These are phyloP conservation scores for Microcaecilia unicolor DNA, from an alignment of 2,797 vertebrate genomes.

Conservation along the genomic window DNA sequence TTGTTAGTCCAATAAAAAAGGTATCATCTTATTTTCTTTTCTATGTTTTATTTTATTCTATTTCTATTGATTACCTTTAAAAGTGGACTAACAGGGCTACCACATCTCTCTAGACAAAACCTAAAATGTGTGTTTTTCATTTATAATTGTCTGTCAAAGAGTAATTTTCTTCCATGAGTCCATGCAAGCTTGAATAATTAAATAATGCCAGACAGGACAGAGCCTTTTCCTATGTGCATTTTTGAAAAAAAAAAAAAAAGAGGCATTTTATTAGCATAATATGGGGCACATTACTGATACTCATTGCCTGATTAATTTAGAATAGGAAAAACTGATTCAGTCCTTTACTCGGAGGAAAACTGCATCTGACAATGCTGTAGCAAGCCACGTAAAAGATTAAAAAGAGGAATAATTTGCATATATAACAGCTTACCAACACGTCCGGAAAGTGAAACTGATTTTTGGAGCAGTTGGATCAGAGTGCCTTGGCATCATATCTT, in stretches of 20 bases:
- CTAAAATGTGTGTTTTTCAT: neutral
- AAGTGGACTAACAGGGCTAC: too few relatives aligned
- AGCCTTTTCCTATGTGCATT: constrained; percentile 10
- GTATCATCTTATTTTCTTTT: too few relatives aligned
- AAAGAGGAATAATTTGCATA: neutral
- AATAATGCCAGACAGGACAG: neutral
- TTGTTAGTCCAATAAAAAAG: too few relatives aligned
- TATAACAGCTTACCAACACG: neutral
- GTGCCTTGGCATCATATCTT: constrained; percentile 6
- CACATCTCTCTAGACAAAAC: too few relatives aligned
- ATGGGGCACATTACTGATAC: neutral
- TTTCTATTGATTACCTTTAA: too few relatives aligned
- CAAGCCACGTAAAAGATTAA: neutral
- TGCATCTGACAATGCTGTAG: neutral
- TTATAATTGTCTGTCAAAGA: neutral
- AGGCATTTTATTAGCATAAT: constrained; percentile 14
- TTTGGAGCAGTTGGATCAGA: neutral
- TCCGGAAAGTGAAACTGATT: neutral
- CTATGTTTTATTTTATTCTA: too few relatives aligned
- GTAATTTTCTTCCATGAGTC: neutral
- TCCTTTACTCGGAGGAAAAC: constrained; percentile 5
- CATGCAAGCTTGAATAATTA: constrained; percentile 21
- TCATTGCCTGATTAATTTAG: constrained; percentile 5
- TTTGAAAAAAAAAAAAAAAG: neutral
- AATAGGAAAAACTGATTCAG: constrained; percentile 5